A percentile compares a stretch with the other conserved stretches of the same genome.
phyloP scores from a whole-genome alignment of 2,888 invertebrate species.

The Ophion costatus region DNA sequence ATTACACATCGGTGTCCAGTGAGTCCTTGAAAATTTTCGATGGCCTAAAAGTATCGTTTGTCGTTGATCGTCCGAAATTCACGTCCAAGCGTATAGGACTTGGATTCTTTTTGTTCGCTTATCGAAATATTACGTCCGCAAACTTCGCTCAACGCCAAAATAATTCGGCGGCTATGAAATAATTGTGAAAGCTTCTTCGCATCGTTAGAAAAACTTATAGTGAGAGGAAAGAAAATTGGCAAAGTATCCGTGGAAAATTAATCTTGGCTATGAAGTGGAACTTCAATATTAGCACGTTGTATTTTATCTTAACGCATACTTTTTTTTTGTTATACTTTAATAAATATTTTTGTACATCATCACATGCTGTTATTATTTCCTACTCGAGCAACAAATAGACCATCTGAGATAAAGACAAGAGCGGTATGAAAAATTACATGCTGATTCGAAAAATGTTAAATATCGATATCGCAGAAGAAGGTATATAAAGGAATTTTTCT shows the following conservation, averaged over 20 bases:
- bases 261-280: not conserved
- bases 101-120: not conserved
- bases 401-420: not conserved
- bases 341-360: conserved; percentile 3
- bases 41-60: not conserved
- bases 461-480: not conserved
- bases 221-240: not conserved
- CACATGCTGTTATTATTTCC: not conserved
- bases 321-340: not conserved
- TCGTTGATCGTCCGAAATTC: not conserved
- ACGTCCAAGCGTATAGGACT: not conserved
- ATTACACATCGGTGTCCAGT: not conserved
- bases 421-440: not conserved
- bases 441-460: not conserved
- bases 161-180: not conserved
- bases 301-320: not conserved
- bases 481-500: not conserved
- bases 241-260: not conserved
- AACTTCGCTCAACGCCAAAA: not conserved
- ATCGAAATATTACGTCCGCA: not conserved
- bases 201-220: not conserved
- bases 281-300: not conserved
- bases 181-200: not conserved
- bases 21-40: not conserved
- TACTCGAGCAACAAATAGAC: not conserved